Conservation (phyloP, 2,113 vertebrate species). For the Neogobius melanostomus region DNA sequence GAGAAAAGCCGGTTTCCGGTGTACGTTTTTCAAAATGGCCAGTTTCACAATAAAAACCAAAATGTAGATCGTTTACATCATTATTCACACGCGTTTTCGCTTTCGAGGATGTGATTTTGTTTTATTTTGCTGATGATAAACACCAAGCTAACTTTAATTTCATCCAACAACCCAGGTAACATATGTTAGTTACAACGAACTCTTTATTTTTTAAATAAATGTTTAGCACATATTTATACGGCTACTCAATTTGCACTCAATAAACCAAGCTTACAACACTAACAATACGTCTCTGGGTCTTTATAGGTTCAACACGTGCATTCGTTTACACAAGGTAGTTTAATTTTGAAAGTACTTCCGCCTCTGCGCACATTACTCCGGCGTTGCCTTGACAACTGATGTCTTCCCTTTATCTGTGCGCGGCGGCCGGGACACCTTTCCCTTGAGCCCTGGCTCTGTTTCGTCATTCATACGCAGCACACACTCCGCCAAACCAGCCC, state of each 20-base stretch:
- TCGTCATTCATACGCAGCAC: constrained; percentile 66
- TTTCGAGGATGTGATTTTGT: too few relatives aligned
- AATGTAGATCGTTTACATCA: too few relatives aligned
- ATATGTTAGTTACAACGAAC: background rate
- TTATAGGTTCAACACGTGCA: background rate
- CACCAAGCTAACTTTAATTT: too few relatives aligned
- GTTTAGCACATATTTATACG: background rate
- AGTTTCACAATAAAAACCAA: background rate
- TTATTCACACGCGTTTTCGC: too few relatives aligned
- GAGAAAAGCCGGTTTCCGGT: constrained; percentile 2
- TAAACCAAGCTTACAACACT: background rate
- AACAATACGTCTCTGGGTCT: background rate
- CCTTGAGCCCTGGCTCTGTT: constrained; percentile 60
- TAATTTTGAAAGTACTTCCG: constrained; percentile 40
- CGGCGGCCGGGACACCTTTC: constrained; percentile 78
- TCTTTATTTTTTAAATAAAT: background rate
- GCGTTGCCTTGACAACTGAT: constrained; percentile 25
- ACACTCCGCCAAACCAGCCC: constrained; percentile 19
- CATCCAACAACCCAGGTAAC: too few relatives aligned
- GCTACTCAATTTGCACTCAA: background rate
- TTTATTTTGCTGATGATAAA: too few relatives aligned
- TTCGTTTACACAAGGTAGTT: constrained; percentile 3
- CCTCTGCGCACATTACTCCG: background rate
- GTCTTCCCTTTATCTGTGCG: constrained; percentile 58
- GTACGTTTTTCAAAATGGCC: constrained; percentile 1